phyloP scores from a whole-genome alignment of 2,888 invertebrate genomes.

The Hemistola chrysoprasaria region DNA sequence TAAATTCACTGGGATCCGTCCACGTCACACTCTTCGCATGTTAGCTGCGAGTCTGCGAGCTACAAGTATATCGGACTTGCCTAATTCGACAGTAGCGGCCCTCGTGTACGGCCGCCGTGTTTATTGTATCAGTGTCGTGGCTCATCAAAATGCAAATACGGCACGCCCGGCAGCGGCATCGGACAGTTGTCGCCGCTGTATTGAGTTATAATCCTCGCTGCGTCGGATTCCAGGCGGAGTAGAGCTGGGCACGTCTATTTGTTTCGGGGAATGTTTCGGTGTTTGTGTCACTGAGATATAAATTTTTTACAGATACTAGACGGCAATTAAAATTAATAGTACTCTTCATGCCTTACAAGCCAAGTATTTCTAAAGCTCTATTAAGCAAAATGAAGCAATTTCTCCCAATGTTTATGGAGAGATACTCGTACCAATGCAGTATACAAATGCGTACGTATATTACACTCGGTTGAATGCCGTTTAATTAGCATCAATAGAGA shows the following conservation, averaged over 20 bases:
- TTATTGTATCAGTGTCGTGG: slow-evolving; percentile 79
- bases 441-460: slow-evolving; percentile 1
- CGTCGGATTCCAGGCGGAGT: slow-evolving; percentile 1
- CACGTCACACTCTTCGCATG: too few relatives aligned
- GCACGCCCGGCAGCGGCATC: slow-evolving; percentile 54
- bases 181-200: slow-evolving; percentile 68
- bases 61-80: slow-evolving; percentile 5
- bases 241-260: slow-evolving; percentile 3
- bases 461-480: slow-evolving; percentile 1
- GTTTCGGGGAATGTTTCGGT: slow-evolving; percentile 1
- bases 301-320: too few relatives aligned
- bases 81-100: slow-evolving; percentile 28
- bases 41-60: too few relatives aligned
- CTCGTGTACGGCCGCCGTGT: slow-evolving; percentile 59
- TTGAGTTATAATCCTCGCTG: slow-evolving; percentile 65
- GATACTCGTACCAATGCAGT: too few relatives aligned
- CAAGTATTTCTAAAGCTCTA: too few relatives aligned
- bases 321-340: too few relatives aligned
- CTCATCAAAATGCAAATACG: slow-evolving; percentile 83
- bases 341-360: too few relatives aligned
- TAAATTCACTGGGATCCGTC: too few relatives aligned
- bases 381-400: too few relatives aligned
- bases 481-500: slow-evolving; percentile 7
- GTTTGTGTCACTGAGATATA: neutral
- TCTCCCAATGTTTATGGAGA: neutral